Base-by-base conservation (phyloP, 2,797 vertebrate species). In the Rhinella marina region DNA sequence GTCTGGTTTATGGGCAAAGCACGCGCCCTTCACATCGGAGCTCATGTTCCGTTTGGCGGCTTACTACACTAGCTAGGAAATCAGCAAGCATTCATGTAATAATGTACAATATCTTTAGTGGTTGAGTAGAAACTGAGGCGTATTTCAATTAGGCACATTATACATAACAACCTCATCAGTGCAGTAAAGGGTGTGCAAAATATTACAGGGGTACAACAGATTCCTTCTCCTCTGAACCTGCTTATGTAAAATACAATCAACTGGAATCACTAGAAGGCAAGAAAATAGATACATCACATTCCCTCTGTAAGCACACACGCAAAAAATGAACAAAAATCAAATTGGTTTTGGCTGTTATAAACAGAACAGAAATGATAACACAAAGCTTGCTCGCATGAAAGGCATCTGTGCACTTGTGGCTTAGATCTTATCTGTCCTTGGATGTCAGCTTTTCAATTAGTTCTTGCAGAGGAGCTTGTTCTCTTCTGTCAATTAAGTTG, bases 391-490 rank as follows among this genome's bases (percentile, higher is more conserved):
- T 86, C 73, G 91, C 91, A 93, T 90, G 89, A 94, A 93, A 92
- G 91, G 86, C 86, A 88, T 91, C 89, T 90, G 8, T 87, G 89
- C 82, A 91, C 88, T 81, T 89, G 32, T 75, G 90, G 84, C 88
- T 75, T 9, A n/a, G 92, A 72, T 94, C 96, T 96, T 97, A 99
- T 99, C 98, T 98, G 92, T 99, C 98, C 94, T 99, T 99, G 29
- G 98, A 98, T 41, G 97, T 98, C 93, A 99, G 97, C 92, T 99
- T 99, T 94, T 99, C 98, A 90, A 99, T 99, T 94, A 99, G 95
- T 95, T 99, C 98, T 94, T 99, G 98, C 86, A 99, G 97, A 0
- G 98, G 98, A 88, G 95, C 98, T 90, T 99, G 94, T 94, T 99
- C 98, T 94, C 97, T 96, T 93, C 98, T 96, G 90, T 99, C 98